Percentiles rank a stretch among this genome's conserved stretches.
These are phyloP conservation scores for Opisthograptis luteolata DNA, from an alignment of 2,888 invertebrate species.

Conservation along the genomic window DNA sequence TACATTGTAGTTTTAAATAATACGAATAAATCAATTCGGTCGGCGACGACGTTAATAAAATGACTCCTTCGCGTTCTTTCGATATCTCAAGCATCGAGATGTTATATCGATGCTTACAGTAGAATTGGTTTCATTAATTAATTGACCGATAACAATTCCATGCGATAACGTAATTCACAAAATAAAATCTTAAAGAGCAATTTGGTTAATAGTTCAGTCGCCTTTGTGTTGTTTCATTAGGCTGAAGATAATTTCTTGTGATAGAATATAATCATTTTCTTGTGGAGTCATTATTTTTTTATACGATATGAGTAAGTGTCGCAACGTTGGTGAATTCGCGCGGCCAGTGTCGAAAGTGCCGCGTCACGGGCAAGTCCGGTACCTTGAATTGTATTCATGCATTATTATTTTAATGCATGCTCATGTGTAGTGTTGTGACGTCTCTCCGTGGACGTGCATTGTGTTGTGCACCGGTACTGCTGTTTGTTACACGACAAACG, in stretches of 20 bases:
- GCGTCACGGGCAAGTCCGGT: conserved; percentile 43
- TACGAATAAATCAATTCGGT: no score
- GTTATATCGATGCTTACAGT: no score
- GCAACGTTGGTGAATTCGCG: conserved; percentile 23
- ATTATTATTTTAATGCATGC: conserved; percentile 31
- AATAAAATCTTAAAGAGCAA: conserved; percentile 8
- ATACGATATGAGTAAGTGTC: conserved; percentile 13
- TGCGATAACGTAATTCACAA: conserved; percentile 17
- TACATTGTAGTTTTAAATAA: no score
- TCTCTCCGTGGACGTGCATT: conserved; percentile 27
- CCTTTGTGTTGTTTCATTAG: conserved; percentile 14
- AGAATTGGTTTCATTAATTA: no score
- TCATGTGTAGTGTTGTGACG: conserved; percentile 23
- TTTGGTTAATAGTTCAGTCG: conserved; percentile 25
- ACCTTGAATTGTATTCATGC: conserved; percentile 26
- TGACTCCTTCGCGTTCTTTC: no score
- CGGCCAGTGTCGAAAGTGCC: conserved; percentile 45
- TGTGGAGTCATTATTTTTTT: conserved; percentile 38
- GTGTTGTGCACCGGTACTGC: conserved; percentile 24
- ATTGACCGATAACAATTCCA: conserved; percentile 18
- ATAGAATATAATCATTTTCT: conserved; percentile 33
- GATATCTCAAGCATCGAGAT: no score
- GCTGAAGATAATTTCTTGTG: conserved; percentile 18
- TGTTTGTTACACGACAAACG: conserved; percentile 35
- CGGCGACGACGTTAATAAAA: no score